These are phyloP conservation scores for Nomada hirtipes DNA, from an alignment of 2,888 invertebrate genomes.

Conservation along the genomic window DNA sequence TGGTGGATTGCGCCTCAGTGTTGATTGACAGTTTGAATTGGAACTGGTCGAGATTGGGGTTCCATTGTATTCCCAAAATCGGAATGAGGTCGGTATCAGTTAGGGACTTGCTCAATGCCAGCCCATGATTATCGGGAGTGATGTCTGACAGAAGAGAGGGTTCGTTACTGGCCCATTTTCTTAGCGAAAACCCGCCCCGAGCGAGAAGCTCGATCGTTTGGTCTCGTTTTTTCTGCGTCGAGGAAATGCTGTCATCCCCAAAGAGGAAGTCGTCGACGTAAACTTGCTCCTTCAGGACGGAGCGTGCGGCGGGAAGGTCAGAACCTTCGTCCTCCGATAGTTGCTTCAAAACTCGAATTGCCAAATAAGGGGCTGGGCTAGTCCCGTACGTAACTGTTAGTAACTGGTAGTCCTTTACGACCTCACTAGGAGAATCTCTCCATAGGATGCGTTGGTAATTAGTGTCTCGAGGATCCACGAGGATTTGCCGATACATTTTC, in stretches of 20 bases:
- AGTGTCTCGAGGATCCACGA: not conserved
- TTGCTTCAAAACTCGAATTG: not conserved
- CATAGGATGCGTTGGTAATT: constrained; percentile 6
- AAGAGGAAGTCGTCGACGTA: not conserved
- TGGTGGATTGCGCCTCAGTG: not conserved
- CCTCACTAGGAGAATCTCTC: not conserved
- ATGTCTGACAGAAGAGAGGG: not conserved
- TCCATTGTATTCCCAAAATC: not conserved
- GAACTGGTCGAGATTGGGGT: not conserved
- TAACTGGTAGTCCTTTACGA: not conserved
- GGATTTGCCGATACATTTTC: constrained; percentile 12
- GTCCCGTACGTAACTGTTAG: constrained; percentile 11
- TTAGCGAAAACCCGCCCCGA: not conserved
- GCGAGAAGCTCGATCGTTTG: not conserved
- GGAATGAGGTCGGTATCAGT: not conserved
- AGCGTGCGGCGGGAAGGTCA: not conserved
- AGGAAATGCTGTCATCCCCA: not conserved
- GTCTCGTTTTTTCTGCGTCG: not conserved
- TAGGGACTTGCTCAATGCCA: not conserved
- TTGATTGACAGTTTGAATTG: not conserved
- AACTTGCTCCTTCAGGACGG: not conserved
- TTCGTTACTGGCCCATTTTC: not conserved
- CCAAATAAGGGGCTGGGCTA: not conserved
- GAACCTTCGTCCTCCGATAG: not conserved
- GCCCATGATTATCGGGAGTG: not conserved